Conservation (phyloP, 2,888 invertebrate genomes). For the Pachliopta kotzebuea region DNA sequence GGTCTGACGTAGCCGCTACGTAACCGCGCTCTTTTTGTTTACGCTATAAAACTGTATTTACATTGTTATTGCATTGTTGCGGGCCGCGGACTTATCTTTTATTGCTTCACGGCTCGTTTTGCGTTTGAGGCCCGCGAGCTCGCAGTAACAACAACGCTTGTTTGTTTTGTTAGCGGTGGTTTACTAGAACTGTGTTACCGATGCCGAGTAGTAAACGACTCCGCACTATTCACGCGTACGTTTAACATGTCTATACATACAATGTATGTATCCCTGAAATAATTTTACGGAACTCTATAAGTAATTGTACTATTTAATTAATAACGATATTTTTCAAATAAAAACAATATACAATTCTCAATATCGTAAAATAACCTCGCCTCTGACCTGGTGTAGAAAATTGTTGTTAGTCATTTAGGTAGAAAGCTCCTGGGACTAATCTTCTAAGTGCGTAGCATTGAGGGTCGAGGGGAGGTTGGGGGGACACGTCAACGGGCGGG, state of each 20-base stretch:
- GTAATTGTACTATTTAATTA: too few species aligned
- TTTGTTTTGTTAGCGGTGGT: slow-evolving; percentile 26
- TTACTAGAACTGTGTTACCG: slow-evolving; percentile 19
- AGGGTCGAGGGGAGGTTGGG: slow-evolving; percentile 43
- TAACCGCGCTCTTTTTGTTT: slow-evolving; percentile 74
- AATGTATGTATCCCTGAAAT: too few species aligned
- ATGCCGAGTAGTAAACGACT: slow-evolving; percentile 2
- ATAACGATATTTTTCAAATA: too few species aligned
- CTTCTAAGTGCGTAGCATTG: slow-evolving; percentile 75
- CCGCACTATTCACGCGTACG: neutral
- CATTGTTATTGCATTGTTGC: slow-evolving; percentile 69
- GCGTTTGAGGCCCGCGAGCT: slow-evolving; percentile 27
- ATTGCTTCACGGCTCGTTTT: slow-evolving; percentile 62
- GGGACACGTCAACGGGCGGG: slow-evolving; percentile 39
- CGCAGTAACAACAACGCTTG: slow-evolving; percentile 8
- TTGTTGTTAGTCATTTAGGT: slow-evolving; percentile 58
- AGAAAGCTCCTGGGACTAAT: slow-evolving; percentile 74
- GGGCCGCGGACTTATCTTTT: slow-evolving; percentile 73
- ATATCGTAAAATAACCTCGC: slow-evolving; percentile 34
- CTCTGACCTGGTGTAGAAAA: slow-evolving; percentile 41
- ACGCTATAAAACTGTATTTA: slow-evolving; percentile 74
- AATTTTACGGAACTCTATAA: too few species aligned
- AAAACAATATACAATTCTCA: slow-evolving; percentile 16
- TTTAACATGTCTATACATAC: too few species aligned
- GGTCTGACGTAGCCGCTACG: slow-evolving; percentile 65